phyloP scores from a whole-genome alignment of 2,888 invertebrate species.

The Muschampia plurimacula region DNA sequence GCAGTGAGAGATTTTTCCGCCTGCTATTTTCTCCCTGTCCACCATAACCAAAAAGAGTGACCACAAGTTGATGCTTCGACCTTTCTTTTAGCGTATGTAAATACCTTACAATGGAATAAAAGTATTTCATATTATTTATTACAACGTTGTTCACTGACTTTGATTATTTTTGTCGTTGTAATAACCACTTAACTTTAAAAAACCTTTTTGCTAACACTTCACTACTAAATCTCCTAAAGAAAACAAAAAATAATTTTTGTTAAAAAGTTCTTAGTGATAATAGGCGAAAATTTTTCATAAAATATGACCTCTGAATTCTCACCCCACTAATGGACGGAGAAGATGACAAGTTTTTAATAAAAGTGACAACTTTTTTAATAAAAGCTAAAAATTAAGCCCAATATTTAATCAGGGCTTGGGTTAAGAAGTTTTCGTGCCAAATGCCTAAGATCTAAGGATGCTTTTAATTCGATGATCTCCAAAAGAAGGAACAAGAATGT shows the following conservation, averaged over 20 bases:
- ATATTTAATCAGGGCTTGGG: constrained; percentile 4
- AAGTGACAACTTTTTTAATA: constrained; percentile 28
- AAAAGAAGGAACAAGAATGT: no score
- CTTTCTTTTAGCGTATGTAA: no score
- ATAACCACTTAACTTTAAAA: not conserved
- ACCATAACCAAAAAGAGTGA: no score
- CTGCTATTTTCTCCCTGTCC: no score
- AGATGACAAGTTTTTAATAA: constrained; percentile 31
- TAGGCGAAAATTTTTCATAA: constrained; percentile 25
- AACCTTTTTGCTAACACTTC: not conserved
- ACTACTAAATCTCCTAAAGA: not conserved
- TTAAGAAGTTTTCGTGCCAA: not conserved
- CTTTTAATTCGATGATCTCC: not conserved
- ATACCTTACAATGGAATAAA: no score
- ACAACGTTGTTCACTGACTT: no score
- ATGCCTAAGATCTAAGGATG: not conserved
- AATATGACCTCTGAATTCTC: constrained; percentile 21
- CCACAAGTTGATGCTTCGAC: no score
- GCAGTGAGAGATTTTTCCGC: no score
- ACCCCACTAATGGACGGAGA: constrained; percentile 16
- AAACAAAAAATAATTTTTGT: not conserved
- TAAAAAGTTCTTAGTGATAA: not conserved
- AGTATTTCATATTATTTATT: no score
- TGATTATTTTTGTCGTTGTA: no score
- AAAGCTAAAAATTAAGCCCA: constrained; percentile 17